phyloP scores from a whole-genome alignment of 2,888 invertebrate species.

The Diloba caeruleocephala region DNA sequence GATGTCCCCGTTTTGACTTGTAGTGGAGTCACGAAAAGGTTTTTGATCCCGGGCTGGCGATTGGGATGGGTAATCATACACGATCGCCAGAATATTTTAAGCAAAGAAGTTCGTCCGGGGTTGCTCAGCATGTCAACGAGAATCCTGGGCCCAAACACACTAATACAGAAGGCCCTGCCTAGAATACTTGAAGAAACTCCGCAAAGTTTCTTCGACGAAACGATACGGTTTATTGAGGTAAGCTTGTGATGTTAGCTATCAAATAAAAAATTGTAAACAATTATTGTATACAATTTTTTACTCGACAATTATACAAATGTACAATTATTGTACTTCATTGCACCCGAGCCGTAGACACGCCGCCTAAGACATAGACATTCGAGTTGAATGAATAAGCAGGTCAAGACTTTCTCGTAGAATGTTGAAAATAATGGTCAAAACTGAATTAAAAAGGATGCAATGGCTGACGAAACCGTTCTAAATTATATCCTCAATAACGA shows the following conservation, averaged over 20 bases:
- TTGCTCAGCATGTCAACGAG: conserved; percentile 92
- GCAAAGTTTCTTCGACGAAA: conserved; percentile 93
- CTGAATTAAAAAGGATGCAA: no score
- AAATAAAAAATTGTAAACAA: background rate
- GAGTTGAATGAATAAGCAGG: no score
- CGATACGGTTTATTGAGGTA: conserved; percentile 87
- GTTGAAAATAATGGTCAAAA: no score
- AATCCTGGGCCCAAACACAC: conserved; percentile 96
- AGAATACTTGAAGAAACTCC: conserved; percentile 95
- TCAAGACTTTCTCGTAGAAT: no score
- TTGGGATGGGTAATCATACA: conserved; percentile 98
- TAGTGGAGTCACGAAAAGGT: conserved; percentile 98
- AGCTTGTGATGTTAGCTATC: conserved; percentile 27
- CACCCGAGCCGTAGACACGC: no score
- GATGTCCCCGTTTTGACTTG: conserved; percentile 97
- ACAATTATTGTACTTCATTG: no score
- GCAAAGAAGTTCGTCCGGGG: conserved; percentile 83
- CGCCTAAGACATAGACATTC: no score
- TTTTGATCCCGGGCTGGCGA: conserved; percentile 98
- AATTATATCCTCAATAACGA: no score
- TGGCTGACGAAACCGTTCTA: no score
- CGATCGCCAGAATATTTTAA: conserved; percentile 92
- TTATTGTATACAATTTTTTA: background rate
- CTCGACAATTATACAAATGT: no score
- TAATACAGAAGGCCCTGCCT: conserved; percentile 96